Base-by-base conservation (phyloP, 2,888 invertebrate species). In the Dicyrtoma fusca region DNA sequence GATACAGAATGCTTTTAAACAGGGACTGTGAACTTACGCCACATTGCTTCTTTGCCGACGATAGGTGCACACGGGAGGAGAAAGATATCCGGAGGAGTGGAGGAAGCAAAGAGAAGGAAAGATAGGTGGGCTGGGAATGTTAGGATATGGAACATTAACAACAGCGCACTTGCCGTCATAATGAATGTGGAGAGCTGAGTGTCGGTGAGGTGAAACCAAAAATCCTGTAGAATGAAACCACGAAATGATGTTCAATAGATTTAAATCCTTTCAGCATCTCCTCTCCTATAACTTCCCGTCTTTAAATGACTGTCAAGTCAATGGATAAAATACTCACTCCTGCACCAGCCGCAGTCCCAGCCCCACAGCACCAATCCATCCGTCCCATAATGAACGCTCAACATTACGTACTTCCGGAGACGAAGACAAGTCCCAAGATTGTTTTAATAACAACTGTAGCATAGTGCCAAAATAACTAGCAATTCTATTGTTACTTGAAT, bases 361-460 rank as follows among this genome's bases (percentile, higher is more conserved):
- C 19, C 49, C 49, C 19, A 34, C 8, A 34, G 34, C 34, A 8
- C 34, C 8, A 3, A 5, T 3, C 34, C 34, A 34, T 34, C 34
- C 34, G 34, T 34, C 34, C 8, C 49, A 49, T 49, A 17, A 49
- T 17, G 49, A 49, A 14, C n/a, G 11, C 49, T 4, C 3, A 49
- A 13, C 14, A 49, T 3, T n/a, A 49, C n/a, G 3, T 14, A 49
- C 34, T 34, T 34, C 34, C 34, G 34, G 49, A 49, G 55, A 23
- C 23, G 23, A 17, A 55, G 19, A 64, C 64, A 64, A 64, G 25
- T 64, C 64, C 25, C n/a, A 10, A 25, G 44, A 64, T 64, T 64
- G 64, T 64, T 64, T 63, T 64, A 64, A 64, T 64, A 47, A 64
- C 47, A 64, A 62, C 62, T 34, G 25, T 34, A 61, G 25, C 23